These are phyloP conservation scores for Pachycephus smyrnensis DNA, from an alignment of 2,888 invertebrate genomes.

Conservation along the genomic window DNA sequence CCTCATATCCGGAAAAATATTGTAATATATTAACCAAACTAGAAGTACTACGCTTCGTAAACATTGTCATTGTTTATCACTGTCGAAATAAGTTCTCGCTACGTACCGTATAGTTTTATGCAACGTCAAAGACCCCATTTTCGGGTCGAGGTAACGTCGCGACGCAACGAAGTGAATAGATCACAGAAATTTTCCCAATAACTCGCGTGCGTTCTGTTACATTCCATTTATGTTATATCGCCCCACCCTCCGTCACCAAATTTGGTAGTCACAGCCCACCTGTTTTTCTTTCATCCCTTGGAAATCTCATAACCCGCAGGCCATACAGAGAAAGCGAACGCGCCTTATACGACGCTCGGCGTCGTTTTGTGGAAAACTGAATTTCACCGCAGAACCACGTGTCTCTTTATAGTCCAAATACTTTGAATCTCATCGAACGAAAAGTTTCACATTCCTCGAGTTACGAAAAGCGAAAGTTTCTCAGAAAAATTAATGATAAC, in stretches of 20 bases:
- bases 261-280: not conserved
- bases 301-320: not conserved
- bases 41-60: not conserved
- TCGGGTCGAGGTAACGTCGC: not conserved
- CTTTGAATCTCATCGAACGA: not conserved
- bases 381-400: not conserved
- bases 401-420: not conserved
- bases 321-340: not conserved
- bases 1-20: not conserved
- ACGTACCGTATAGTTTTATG: not conserved
- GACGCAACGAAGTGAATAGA: not conserved
- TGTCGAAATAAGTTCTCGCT: not conserved
- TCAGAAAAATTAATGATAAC: too few relatives aligned
- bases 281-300: not conserved
- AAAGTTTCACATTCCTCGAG: not conserved
- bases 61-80: not conserved
- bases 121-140: constrained; percentile 5
- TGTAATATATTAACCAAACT: not conserved
- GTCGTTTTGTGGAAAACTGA: not conserved
- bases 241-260: not conserved
- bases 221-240: constrained; percentile 1
- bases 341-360: not conserved
- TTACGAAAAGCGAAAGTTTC: not conserved
- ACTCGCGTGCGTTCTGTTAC: constrained; percentile 1
- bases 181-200: not conserved